phyloP scores from a whole-genome alignment of 2,888 invertebrate species.

The Cerceris ruficornis region DNA sequence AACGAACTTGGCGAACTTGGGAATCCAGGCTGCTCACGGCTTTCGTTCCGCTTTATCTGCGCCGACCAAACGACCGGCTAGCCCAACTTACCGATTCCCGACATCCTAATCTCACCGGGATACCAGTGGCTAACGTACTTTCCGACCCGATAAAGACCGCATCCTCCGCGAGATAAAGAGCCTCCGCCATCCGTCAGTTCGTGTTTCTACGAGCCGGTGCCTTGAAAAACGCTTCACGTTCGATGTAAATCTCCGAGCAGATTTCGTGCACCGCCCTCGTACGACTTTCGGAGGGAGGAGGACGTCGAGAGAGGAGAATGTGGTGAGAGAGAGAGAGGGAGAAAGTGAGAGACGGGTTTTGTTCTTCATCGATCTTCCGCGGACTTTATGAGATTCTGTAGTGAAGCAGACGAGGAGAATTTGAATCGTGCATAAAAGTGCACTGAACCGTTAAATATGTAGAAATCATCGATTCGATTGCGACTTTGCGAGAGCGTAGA shows the following conservation, averaged over 20 bases:
- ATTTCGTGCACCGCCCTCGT: slow-evolving; percentile 40
- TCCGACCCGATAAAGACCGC: slow-evolving; percentile 72
- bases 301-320: too few species aligned
- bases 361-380: slow-evolving; percentile 62
- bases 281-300: slow-evolving; percentile 18
- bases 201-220: slow-evolving; percentile 30
- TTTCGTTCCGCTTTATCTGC: slow-evolving; percentile 71
- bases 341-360: slow-evolving; percentile 46
- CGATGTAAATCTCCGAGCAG: slow-evolving; percentile 59
- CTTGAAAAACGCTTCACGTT: slow-evolving; percentile 54
- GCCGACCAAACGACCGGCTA: slow-evolving; percentile 59
- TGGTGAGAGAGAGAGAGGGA: neutral
- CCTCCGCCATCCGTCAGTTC: slow-evolving; percentile 63
- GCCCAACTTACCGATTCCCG: slow-evolving; percentile 67
- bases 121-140: slow-evolving; percentile 69
- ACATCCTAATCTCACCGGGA: slow-evolving; percentile 71
- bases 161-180: slow-evolving; percentile 70
- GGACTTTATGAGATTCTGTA: slow-evolving; percentile 54
- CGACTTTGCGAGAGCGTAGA: too few species aligned
- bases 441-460: slow-evolving; percentile 16
- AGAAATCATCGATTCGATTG: too few species aligned
- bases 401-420: slow-evolving; percentile 29
- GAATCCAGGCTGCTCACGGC: slow-evolving; percentile 46
- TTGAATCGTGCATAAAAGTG: slow-evolving; percentile 29
- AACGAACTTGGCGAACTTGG: slow-evolving; percentile 64